Base-by-base conservation (phyloP, 2,113 vertebrate species). In the Rhagologus leucostigma region DNA sequence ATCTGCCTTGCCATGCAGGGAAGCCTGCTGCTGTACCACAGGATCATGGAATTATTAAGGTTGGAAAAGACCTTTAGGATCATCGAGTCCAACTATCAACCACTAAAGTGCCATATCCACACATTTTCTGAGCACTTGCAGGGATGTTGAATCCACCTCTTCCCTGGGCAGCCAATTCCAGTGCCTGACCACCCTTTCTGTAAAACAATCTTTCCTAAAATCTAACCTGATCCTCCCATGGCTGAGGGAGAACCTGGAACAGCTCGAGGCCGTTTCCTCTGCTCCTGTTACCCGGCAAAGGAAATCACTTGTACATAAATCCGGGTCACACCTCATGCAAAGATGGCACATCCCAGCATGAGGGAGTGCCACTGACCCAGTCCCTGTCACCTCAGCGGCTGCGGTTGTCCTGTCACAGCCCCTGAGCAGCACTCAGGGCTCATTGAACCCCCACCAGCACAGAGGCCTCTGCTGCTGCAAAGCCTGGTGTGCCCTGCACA, bases 291-390 rank as follows among this genome's bases (percentile, higher is more conserved):
- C 57, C 81, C 23, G 33, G 68, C 56, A 4, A 7, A 37, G 55
- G 46, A 1, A 19, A n/a, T 2, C 15, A 11, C 44, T 3, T 13
- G 16, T 6, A 9, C 19, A 1, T 0, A 4, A 9, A 7, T 11
- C 32, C 9, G 2, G 39, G 33, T 55, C 35, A 27, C 42, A 19
- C 44, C 55, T 33, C 6, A 11, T 0, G 0, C 9, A 30, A 32
- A 30, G 24, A 10, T 22, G 46, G 53, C 14, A 57, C 52, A 63
- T 16, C 3, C 13, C 50, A 49, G 32, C 35, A 5, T 0, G 26
- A 60, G 46, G 41, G 18, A 60, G 8, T 24, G 63, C 39, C 11
- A 0, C 20, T 6, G 69, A 2, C 20, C 32, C 32, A 2, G 26
- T 13, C 46, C 41, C 90, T 30, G 37, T 6, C 60, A 21, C 41